Conservation (phyloP, 2,888 invertebrate species). For the Pachycephus smyrnensis region DNA sequence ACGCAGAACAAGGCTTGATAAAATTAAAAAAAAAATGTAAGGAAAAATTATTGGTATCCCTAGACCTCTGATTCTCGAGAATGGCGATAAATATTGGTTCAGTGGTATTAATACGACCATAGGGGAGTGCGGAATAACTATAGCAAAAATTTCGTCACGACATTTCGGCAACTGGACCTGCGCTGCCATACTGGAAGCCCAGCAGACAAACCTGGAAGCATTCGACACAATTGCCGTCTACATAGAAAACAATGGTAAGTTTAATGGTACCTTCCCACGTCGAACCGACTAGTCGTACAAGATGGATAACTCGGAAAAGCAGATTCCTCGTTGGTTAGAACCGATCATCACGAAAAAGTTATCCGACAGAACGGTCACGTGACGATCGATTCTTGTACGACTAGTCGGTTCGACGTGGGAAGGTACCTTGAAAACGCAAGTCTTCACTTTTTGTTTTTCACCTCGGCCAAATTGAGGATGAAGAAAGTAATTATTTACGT, state of each 20-base stretch:
- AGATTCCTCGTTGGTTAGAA: no score
- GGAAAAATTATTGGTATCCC: slow-evolving; percentile 8
- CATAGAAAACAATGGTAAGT: neutral
- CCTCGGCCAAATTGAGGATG: neutral
- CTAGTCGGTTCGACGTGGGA: no score
- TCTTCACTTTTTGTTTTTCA: neutral
- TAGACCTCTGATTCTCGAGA: slow-evolving; percentile 54
- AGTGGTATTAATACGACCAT: slow-evolving; percentile 62
- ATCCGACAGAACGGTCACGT: no score
- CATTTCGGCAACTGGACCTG: slow-evolving; percentile 70
- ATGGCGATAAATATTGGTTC: slow-evolving; percentile 67
- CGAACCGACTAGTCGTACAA: no score
- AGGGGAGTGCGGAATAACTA: slow-evolving; percentile 69
- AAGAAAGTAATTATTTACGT: neutral
- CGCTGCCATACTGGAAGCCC: slow-evolving; percentile 49
- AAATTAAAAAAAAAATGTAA: neutral
- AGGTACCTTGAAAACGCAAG: neutral
- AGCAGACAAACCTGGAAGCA: slow-evolving; percentile 13
- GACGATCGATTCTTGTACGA: no score
- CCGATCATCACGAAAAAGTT: no score
- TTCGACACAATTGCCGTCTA: slow-evolving; percentile 22
- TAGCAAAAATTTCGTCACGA: slow-evolving; percentile 57
- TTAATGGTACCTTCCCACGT: no score
- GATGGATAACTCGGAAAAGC: no score
- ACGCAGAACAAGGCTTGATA: slow-evolving; percentile 39